Evolutionary conservation across 2,888 invertebrate species (phyloP), one percentile per base, ranked within the genome.

Genomic region (Cyclophora albipunctata): DNA sequence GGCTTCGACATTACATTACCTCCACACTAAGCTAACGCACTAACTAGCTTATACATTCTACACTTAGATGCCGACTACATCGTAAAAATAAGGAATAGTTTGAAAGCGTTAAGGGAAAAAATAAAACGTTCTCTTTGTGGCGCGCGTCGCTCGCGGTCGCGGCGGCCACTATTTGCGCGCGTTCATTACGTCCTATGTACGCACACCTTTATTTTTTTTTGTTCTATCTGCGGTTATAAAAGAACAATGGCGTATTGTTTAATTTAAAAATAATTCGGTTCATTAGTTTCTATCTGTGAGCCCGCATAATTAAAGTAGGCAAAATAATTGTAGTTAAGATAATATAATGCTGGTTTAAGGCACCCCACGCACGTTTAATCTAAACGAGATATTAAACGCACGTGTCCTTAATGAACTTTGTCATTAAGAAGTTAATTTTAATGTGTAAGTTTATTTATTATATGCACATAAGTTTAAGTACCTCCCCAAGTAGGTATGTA

Each of bases 1-100:
- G 69, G 75, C 77, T 76, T 68, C 70, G 75, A 73, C 73, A 82
- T 81, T 79, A 84, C 83, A 78, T 80, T 80, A 79, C 78, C 77
- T 78, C 70, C 71, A 73, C 79, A 78, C 73, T 75, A 78, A 75
- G 69, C 73, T 69, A 69, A 69, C 72, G 70, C 69, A 75, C 77
- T 73, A 72, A 74, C 74, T 71, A 72, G 69, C 64, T 60, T 66
- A 47, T 62, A 67, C 57, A 54, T 56, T 68, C 64, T 69, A 66
- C 71, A 67, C 70, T 70, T 71, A 74, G 74, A 69, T 69, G 73
- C 74, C 73, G 79, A 62, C 75, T 72, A 67, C 60, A 55, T 79
- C 78, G 71, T 83, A 79, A 83, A 78, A 63, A 58, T 66, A 64
- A 60, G 68, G 69, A 74, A 70, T 74, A 71, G 67, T 69, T 69